Evolutionary conservation across 2,113 vertebrate genomes (phyloP), one percentile per base, ranked within the genome.

Genomic region (Crotophaga sulcirostris): DNA sequence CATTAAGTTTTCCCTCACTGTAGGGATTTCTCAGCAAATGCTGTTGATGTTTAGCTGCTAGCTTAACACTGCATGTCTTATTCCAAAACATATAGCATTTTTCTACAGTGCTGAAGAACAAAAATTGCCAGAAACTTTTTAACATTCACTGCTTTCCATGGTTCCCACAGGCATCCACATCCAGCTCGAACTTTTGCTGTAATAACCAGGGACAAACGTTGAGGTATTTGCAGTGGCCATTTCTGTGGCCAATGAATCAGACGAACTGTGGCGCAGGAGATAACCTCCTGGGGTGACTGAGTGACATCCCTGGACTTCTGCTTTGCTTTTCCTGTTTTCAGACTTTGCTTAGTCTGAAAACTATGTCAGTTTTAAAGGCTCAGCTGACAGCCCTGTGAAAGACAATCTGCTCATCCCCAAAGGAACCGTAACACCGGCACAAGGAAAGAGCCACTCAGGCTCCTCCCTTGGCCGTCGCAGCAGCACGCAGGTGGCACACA

Each of bases 291-390:
- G 59, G n/a, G 58, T 25, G 55, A 68, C 29, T 59, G 31, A 63
- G 60, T 40, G 66, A 89, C 83, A 94, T 59, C 73, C 34, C 52
- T 34, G 51, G 34, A 55, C 77, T 89, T 84, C 73, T 87, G 68
- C 91, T 94, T 78, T 92, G 47, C 73, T 91, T 45, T 86, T 91
- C 81, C 64, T 94, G 23, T 70, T 89, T 72, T 56, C 69, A 91
- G 34, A 36, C 42, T 84, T 72, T 23, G 25, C 16, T 59, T 76
- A 82, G 36, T 17, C 44, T 86, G 67, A 36, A 91, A 84, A 74
- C 83, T 24, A 47, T 63, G 49, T 24, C 68, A 16, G 25, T 74
- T 89, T 81, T 70, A 55, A 55, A 88, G 72, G 79, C 67, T 90
- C 49, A 88, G 49, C 67, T 73, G 67, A 63, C 38, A 85, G 67